Conservation (phyloP, 2,113 vertebrate genomes). For the Daboia siamensis region DNA sequence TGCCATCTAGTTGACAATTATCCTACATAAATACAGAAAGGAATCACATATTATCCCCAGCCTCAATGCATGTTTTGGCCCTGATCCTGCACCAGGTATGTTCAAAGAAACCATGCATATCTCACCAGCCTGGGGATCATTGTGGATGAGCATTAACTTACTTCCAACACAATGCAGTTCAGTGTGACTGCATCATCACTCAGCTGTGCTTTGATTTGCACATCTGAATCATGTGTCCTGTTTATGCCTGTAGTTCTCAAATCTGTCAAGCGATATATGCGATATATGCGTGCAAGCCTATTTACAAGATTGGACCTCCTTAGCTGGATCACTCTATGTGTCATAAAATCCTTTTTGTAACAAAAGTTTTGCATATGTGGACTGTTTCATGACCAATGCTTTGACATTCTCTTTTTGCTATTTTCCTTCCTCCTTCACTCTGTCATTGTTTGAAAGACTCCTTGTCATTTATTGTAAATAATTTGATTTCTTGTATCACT, state of each 20-base stretch:
- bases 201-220: neutral
- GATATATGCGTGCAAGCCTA: neutral
- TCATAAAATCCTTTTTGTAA: conserved; percentile 26
- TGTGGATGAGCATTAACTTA: neutral
- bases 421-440: neutral
- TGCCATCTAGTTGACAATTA: neutral
- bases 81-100: neutral
- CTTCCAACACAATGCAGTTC: neutral
- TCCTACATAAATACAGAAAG: neutral
- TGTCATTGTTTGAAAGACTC: conserved; percentile 12
- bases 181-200: neutral
- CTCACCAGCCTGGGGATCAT: neutral
- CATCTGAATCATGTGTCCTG: neutral
- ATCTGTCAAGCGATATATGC: neutral
- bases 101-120: neutral
- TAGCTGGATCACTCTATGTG: conserved; percentile 6
- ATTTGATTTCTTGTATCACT: conserved; percentile 32
- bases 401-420: neutral
- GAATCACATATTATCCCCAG: neutral
- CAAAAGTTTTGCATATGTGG: conserved; percentile 22
- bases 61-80: neutral
- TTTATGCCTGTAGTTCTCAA: conserved; percentile 17
- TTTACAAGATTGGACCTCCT: neutral
- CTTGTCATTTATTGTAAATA: conserved; percentile 44
- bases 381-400: conserved; percentile 42